Conservation (phyloP, 2,888 invertebrate genomes). For the Syritta pipiens region DNA sequence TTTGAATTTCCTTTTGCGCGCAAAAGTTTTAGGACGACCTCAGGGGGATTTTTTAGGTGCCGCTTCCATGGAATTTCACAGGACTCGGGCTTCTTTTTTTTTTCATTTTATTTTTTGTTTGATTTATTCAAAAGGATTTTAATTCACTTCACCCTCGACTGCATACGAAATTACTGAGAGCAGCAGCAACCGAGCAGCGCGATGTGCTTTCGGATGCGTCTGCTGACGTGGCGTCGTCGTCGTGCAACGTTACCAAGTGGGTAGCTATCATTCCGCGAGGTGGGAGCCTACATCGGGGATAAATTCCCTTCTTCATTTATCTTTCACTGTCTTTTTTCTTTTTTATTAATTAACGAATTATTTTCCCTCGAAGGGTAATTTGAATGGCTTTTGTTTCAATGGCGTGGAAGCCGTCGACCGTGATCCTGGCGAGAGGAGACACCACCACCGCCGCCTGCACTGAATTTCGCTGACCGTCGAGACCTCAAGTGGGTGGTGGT, state of each 20-base stretch:
- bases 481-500: not conserved
- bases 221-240: not conserved
- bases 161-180: not conserved
- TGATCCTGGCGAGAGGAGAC: not conserved
- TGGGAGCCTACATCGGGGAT: not conserved
- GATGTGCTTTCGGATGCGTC: not conserved
- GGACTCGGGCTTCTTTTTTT: too few species aligned
- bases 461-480: constrained; percentile 12
- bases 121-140: constrained; percentile 29
- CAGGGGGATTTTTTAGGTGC: not conserved
- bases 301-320: not conserved
- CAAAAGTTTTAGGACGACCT: constrained; percentile 4
- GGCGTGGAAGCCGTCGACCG: not conserved
- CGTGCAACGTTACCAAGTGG: not conserved
- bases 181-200: not conserved
- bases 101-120: too few species aligned
- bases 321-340: too few species aligned
- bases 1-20: not conserved
- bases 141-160: constrained; percentile 14
- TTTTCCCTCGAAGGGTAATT: constrained; percentile 17
- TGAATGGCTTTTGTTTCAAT: constrained; percentile 12
- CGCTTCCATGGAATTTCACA: not conserved
- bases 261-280: not conserved
- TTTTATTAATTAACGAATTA: constrained; percentile 31
- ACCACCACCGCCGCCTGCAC: not conserved